Evolutionary conservation across 2,797 vertebrate species (phyloP), one percentile per base, ranked within the genome.

Genomic region (Protosalanx chinensis): DNA sequence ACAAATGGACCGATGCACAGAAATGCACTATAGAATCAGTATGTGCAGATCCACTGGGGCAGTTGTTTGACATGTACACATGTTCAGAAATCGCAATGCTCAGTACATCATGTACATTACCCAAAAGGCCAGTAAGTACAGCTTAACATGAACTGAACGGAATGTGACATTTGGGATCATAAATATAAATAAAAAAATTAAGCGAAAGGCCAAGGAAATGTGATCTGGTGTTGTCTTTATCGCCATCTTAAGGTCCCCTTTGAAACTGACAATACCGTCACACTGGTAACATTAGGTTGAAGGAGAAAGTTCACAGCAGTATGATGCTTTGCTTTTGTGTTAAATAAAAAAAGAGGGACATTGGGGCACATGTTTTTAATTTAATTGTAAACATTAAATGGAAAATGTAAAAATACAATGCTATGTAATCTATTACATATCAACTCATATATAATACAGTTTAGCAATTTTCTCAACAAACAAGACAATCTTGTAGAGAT

Each of bases 221-320:
- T 32, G 3, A 59, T n/a, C 18, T 23, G 49, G 12, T 41, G 23
- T 23, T 57, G 1, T 61, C 1, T 62, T 67, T 78, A 78, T 79
- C 81, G 81, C 84, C 89, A 84, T 76, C 88, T 82, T 79, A 78
- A 13, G 91, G 78, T 27, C 2, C 67, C 2, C 73, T 73, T 15
- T 72, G 53, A 66, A 0, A 81, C 20, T 23, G 12, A 57, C 6
- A 4, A 33, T 23, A 5, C 29, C 27, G 10, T 67, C 23, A 29
- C n/a, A 23, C 20, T 30, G 23, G 58, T 4, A 27, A 12, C 4
- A 56, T 60, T 10, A 20, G 33, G 12, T 27, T 27, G 23, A 33
- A 12, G 41, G 7, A 41, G n/a, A 10, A 64, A 56, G 18, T 56
- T 16, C 41, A 63, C 8, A 62, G 60, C 3, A 16, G 15, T 30